Conservation (phyloP, 1,140 invertebrate genomes). For the Orchestia grillus region DNA sequence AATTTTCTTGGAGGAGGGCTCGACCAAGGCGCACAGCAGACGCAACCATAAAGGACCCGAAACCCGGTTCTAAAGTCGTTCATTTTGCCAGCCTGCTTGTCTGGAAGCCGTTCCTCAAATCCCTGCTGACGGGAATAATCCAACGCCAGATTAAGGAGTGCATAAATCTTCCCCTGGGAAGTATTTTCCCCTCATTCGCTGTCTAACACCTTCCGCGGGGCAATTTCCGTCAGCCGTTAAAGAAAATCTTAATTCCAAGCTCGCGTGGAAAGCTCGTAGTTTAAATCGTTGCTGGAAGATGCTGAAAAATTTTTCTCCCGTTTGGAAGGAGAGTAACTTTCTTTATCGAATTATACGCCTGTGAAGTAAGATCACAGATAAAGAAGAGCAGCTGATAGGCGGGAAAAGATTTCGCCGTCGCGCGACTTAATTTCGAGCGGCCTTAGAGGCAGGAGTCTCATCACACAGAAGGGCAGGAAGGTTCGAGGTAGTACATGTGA, state of each 20-base stretch:
- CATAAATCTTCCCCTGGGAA: background rate
- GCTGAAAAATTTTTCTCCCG: background rate
- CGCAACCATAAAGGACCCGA: background rate
- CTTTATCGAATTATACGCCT: background rate
- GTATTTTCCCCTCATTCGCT: background rate
- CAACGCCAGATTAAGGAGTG: background rate
- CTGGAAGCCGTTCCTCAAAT: background rate
- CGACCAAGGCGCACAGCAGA: background rate
- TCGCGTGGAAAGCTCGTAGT: background rate
- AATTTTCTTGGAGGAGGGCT: background rate
- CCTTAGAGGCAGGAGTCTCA: background rate
- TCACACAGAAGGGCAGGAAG: background rate
- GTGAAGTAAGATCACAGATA: background rate
- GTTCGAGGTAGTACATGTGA: background rate
- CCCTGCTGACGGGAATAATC: background rate
- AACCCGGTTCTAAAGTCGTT: background rate
- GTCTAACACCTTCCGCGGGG: background rate
- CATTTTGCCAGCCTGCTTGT: background rate
- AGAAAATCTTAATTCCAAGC: background rate
- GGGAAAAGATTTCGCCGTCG: background rate
- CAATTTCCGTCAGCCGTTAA: background rate
- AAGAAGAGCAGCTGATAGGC: background rate
- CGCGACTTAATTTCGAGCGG: background rate
- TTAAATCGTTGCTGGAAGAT: background rate
- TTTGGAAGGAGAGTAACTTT: background rate